Evolutionary conservation across 2,797 vertebrate species (phyloP), one percentile per base, ranked within the genome.

Genomic region (Fistularia commersonii): DNA sequence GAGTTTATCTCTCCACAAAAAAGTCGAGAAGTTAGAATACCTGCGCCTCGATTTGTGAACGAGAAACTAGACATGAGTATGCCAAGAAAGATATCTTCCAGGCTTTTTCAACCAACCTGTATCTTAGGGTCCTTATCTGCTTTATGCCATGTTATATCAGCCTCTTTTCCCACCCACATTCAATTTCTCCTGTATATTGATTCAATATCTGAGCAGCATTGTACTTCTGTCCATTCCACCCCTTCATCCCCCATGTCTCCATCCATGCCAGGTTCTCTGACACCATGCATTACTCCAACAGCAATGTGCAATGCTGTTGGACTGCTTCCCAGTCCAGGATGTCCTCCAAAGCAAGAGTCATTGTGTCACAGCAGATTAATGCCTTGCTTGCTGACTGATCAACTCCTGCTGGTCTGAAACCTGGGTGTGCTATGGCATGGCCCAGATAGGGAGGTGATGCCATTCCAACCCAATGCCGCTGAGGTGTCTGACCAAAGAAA

Each of bases 351-450:
- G 77, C 77, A 76, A 84, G 76, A 87, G 76, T 80, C 74, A 61
- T 69, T 57, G 72, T 88, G 89, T 90, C 88, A 87, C 64, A 60
- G 67, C 82, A 90, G 89, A 91, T 90, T 83, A 90, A 89, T 90
- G 83, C 86, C 58, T 74, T 76, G 74, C 85, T 74, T 60, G 59
- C 73, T 84, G 83, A 90, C 83, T 88, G 87, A 89, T 89, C 80
- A 84, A 81, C 85, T 88, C 87, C 81, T 72, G 54, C 72, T 77
- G 77, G 75, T 84, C 71, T 58, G 66, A 76, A 79, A 83, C 76
- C 77, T 66, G 57, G 54, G 72, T 76, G 69, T 74, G 61, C 74
- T 66, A 63, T 72, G 72, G 78, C 66, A 8, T 81, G 82, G 78
- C 83, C 85, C 84, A 85, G 76, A 87, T 83, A 82, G 74, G 69